These are phyloP conservation scores for Physocephala rufipes DNA, from an alignment of 2,888 invertebrate genomes.

Conservation along the genomic window DNA sequence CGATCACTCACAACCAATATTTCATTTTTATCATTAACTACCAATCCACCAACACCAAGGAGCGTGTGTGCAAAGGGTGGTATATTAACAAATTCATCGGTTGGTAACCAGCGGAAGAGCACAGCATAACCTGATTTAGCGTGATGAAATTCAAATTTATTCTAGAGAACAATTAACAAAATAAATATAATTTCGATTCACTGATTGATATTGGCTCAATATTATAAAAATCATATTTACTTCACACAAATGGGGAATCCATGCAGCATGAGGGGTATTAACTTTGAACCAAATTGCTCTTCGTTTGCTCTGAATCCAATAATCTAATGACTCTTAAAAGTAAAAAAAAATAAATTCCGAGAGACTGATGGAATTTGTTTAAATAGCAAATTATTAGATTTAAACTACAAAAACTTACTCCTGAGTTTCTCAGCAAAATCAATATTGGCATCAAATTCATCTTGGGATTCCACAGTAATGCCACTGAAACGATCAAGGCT, in stretches of 20 bases:
- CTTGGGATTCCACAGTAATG: constrained; percentile 75
- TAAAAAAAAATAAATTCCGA: neutral
- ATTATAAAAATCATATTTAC: constrained; percentile 61
- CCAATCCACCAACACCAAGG: constrained; percentile 86
- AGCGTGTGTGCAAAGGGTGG: constrained; percentile 81
- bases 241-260: constrained; percentile 79
- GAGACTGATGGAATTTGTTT: neutral
- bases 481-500: constrained; percentile 76
- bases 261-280: constrained; percentile 73
- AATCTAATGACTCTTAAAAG: constrained; percentile 66
- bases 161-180: constrained; percentile 27
- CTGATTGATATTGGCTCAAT: neutral
- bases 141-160: constrained; percentile 89
- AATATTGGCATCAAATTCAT: constrained; percentile 67
- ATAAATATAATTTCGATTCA: too few relatives aligned
- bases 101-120: constrained; percentile 84
- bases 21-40: constrained; percentile 75
- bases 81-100: constrained; percentile 70
- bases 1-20: constrained; percentile 84
- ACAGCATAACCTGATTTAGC: constrained; percentile 81
- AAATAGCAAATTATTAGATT: neutral
- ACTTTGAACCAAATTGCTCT: constrained; percentile 87
- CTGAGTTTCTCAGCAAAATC: constrained; percentile 69
- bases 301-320: constrained; percentile 73
- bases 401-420: constrained; percentile 67